Evolutionary conservation across 2,113 vertebrate species (phyloP).

Genomic region (Tachysurus vachellii): DNA sequence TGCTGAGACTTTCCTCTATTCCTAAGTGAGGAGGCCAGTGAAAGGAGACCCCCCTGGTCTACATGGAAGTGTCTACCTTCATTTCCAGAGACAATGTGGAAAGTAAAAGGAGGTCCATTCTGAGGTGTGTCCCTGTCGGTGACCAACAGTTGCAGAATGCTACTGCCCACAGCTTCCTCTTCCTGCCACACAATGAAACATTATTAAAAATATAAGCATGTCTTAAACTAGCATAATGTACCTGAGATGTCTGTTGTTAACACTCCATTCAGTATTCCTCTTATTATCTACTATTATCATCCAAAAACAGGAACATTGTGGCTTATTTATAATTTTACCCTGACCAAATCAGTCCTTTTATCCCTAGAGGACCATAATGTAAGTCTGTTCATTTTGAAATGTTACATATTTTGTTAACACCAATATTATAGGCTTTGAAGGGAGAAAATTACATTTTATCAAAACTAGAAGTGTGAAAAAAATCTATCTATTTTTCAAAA

Average conservation of each 20-base stretch:
- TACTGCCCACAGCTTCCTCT: constrained; percentile 80
- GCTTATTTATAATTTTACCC: background rate
- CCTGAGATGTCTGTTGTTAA: background rate
- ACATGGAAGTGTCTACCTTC: constrained; percentile 83
- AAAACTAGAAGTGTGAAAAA: background rate
- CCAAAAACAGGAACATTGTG: background rate
- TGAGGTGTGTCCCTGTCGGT: constrained; percentile 86
- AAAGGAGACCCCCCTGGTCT: constrained; percentile 86
- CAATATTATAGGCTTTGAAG: background rate
- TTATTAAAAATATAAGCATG: constrained; percentile 13
- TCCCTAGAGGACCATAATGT: background rate
- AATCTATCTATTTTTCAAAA: background rate
- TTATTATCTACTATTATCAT: constrained; percentile 12
- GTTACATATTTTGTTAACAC: background rate
- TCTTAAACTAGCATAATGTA: background rate
- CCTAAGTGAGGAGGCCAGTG: constrained; percentile 76
- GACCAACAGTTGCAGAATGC: constrained; percentile 85
- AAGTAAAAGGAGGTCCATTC: constrained; percentile 88
- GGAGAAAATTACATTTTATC: background rate
- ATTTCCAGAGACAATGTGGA: constrained; percentile 86
- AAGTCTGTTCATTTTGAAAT: background rate
- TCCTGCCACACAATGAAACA: constrained; percentile 74
- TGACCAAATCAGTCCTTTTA: background rate
- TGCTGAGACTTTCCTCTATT: constrained; percentile 78
- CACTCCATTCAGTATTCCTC: background rate